Conservation (phyloP, 2,888 invertebrate genomes). For the Tetragonisca angustula region DNA sequence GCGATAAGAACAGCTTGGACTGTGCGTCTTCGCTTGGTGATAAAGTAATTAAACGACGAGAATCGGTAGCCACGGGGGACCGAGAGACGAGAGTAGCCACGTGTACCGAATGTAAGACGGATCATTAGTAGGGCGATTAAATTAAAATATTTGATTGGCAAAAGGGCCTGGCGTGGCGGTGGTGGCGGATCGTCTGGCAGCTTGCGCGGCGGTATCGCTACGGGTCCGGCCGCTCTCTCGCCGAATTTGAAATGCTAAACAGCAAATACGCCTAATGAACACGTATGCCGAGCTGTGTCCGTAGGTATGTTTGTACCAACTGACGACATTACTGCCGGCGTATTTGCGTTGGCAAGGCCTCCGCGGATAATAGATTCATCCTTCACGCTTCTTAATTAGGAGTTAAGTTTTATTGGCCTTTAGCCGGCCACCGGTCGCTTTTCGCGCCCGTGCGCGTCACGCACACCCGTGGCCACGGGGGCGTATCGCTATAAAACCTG, state of each 20-base stretch:
- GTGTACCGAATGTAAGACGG: slow-evolving; percentile 70
- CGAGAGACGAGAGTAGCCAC: slow-evolving; percentile 23
- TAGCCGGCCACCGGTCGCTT: slow-evolving; percentile 67
- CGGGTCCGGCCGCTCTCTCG: slow-evolving; percentile 50
- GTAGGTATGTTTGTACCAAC: slow-evolving; percentile 81
- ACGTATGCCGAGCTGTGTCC: slow-evolving; percentile 82
- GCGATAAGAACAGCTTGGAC: no score
- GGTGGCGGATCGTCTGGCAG: slow-evolving; percentile 21
- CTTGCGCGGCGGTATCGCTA: slow-evolving; percentile 46
- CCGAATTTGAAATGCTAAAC: slow-evolving; percentile 84
- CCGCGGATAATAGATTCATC: slow-evolving; percentile 83
- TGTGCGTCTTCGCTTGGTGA: neutral
- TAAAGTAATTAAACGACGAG: slow-evolving; percentile 24
- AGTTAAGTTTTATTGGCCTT: slow-evolving; percentile 83
- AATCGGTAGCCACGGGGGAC: neutral
- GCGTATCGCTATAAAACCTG: slow-evolving; percentile 25
- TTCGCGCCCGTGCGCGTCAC: slow-evolving; percentile 46
- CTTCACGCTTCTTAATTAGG: slow-evolving; percentile 84
- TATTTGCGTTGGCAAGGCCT: slow-evolving; percentile 77
- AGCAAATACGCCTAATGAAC: slow-evolving; percentile 84
- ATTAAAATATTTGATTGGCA: slow-evolving; percentile 84
- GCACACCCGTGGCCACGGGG: slow-evolving; percentile 31
- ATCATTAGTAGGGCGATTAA: slow-evolving; percentile 81
- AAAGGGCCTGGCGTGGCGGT: slow-evolving; percentile 64
- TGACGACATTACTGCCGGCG: slow-evolving; percentile 78